These are phyloP conservation scores for Canis aureus DNA, from an alignment of 2,113 vertebrate species.

Conservation along the genomic window DNA sequence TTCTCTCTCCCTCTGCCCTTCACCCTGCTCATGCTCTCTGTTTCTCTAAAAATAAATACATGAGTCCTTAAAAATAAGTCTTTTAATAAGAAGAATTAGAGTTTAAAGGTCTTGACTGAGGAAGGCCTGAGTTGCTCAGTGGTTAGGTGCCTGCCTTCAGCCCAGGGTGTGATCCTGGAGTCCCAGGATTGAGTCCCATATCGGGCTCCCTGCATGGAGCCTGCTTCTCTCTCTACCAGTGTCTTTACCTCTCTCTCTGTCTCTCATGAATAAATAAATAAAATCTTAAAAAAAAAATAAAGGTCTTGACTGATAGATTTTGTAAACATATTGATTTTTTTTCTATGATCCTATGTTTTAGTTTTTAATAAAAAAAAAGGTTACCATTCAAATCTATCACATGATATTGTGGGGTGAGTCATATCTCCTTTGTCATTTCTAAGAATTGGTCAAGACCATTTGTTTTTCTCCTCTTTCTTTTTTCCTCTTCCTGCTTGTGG, in stretches of 20 bases:
- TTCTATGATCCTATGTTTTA: not conserved
- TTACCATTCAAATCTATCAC: not conserved
- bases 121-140: too few species aligned
- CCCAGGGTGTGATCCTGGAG: too few species aligned
- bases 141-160: too few species aligned
- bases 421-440: not conserved
- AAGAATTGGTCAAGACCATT: not conserved
- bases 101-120: too few species aligned
- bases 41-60: not conserved
- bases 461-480: not conserved
- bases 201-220: too few species aligned
- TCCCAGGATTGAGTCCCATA: too few species aligned
- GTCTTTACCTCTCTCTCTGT: too few species aligned
- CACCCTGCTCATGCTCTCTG: not conserved
- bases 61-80: not conserved
- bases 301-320: not conserved
- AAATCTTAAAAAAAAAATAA: not conserved
- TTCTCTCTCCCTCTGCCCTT: not conserved
- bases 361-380: not conserved
- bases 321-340: not conserved
- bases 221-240: too few species aligned
- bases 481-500: not conserved
- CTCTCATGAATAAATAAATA: not conserved
- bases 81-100: not conserved
- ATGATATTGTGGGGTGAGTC: not conserved